A percentile compares a stretch with the other conserved stretches of the same genome.
phyloP scores from a whole-genome alignment of 2,888 invertebrate species.

The Papilio gigon region DNA sequence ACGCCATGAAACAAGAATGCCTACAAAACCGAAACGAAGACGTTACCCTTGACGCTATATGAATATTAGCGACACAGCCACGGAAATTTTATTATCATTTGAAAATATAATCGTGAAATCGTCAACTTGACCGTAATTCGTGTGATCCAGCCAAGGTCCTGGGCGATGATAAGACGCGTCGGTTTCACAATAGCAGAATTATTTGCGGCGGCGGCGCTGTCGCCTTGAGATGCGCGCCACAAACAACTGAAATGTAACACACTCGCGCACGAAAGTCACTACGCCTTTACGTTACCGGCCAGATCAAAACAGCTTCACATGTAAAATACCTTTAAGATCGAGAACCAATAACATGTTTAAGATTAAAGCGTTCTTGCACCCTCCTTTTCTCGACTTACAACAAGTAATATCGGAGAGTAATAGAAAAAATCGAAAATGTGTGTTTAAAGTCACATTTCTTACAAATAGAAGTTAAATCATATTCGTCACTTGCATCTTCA shows the following conservation, averaged over 20 bases:
- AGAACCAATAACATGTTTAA: background rate
- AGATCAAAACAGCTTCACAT: background rate
- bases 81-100: conserved; percentile 67
- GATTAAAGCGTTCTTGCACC: background rate
- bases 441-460: too few species aligned
- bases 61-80: conserved; percentile 46
- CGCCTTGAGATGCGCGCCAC: conserved; percentile 79
- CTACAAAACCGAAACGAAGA: background rate
- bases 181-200: conserved; percentile 82
- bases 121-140: conserved; percentile 83
- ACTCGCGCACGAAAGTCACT: conserved; percentile 64
- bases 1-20: conserved; percentile 4
- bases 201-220: conserved; percentile 73
- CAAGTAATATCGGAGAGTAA: background rate
- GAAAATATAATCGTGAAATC: conserved; percentile 74
- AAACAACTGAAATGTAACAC: conserved; percentile 77
- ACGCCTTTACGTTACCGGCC: background rate
- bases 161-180: conserved; percentile 67
- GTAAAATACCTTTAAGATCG: background rate
- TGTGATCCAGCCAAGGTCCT: conserved; percentile 77
- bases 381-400: background rate
- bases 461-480: too few species aligned
- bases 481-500: too few species aligned
- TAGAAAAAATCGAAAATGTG: background rate
- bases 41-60: conserved; percentile 35